Evolutionary conservation across 2,888 invertebrate species (phyloP), one percentile per base, ranked within the genome.

Genomic region (Synanthedon formicaeformis): DNA sequence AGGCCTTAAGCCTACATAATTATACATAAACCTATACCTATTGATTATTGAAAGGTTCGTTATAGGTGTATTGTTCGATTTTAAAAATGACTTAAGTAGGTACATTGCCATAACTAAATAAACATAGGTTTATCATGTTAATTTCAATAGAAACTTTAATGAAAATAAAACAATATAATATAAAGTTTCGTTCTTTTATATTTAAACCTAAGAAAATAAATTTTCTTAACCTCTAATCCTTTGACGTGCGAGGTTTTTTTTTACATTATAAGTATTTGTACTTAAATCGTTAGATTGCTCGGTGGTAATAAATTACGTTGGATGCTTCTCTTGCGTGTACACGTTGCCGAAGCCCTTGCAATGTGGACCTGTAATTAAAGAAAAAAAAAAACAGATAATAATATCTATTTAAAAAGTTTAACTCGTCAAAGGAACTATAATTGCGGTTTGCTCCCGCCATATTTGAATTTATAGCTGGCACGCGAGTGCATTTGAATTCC

Each of bases 291-390:
- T 58, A 53, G 50, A 49, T 14, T 16, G 52, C 63, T 66, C 68
- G 49, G 49, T 49, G 65, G 62, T 67, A 66, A 66, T 69, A 56
- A 57, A 53, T 69, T 63, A 75, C 41, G 73, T 66, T n/a, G 72
- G 69, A 57, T 82, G 86, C 63, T 84, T 84, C 58, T 86, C 85
- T 69, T 86, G 85, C 50, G 87, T 87, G 72, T 87, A 87, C 52
- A 86, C 87, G 68, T 87, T 86, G 59, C 84, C 84, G 53, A 75
- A 63, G 55, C 82, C 81, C 66, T 84, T 84, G 45, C 75, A 63
- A 55, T 69, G 60, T 55, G 78, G 67, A 69, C 77, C 86, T 87
- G 82, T n/a, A 84, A 85, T 63, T 69, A 75, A 58, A 55, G 63
- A 61, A 10, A 34, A 34, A 34, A 34, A 2, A 34, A 34, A 34